Percentiles rank a stretch among this genome's conserved stretches.
These are phyloP conservation scores for Cichlasoma orientale DNA, from an alignment of 2,797 vertebrate species.

Conservation along the genomic window DNA sequence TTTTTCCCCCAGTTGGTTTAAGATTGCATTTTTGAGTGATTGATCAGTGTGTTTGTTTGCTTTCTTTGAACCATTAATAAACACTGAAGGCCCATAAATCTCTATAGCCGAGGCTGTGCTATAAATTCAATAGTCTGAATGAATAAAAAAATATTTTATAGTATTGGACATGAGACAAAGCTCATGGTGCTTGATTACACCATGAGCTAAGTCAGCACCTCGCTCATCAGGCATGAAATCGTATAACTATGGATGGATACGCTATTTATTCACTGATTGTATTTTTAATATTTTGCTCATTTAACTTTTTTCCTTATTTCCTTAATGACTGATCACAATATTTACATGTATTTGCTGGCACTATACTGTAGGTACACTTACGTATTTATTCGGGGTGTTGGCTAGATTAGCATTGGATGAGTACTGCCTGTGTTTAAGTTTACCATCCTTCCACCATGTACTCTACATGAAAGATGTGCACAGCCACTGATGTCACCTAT, in stretches of 20 bases:
- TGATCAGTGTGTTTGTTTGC: conserved; percentile 46
- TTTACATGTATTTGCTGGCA: not conserved
- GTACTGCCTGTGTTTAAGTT: not conserved
- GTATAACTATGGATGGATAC: not conserved
- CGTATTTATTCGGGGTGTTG: not conserved
- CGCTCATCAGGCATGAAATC: not conserved
- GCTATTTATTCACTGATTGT: not conserved
- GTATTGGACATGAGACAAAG: not conserved
- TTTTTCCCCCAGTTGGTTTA: not conserved
- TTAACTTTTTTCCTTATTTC: not conserved
- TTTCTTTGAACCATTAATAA: conserved; percentile 42
- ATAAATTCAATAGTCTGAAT: conserved; percentile 18
- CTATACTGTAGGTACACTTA: no score
- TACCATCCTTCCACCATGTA: not conserved
- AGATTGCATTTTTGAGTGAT: conserved; percentile 23
- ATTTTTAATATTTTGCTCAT: not conserved
- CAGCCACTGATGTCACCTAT: no score
- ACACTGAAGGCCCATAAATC: conserved; percentile 39
- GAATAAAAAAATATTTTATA: conserved; percentile 29
- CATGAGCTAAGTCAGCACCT: conserved; percentile 3
- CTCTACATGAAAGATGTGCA: no score
- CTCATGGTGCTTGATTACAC: conserved; percentile 4
- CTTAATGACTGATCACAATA: not conserved
- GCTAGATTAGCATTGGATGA: not conserved
- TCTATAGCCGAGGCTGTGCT: conserved; percentile 7